These are phyloP conservation scores for Sebastes hubbsi DNA, from an alignment of 2,797 vertebrate genomes.

Conservation along the genomic window DNA sequence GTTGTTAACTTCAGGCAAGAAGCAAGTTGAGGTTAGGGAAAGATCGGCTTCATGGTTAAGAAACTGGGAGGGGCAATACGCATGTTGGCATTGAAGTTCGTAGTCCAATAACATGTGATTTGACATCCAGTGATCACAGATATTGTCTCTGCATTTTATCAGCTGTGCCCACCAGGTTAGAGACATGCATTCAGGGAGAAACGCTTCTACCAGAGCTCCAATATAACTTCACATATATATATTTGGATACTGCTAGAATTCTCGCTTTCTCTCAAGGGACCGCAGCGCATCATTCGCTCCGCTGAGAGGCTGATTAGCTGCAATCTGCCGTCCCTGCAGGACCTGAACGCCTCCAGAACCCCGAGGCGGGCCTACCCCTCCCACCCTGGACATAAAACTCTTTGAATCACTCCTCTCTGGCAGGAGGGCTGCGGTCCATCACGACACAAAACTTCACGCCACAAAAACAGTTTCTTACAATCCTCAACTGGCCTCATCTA, in stretches of 20 bases:
- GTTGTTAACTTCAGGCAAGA: neutral
- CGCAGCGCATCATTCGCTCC: neutral
- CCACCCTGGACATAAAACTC: neutral
- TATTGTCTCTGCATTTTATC: neutral
- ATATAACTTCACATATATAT: neutral
- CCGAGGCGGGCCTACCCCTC: neutral
- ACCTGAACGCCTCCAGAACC: neutral
- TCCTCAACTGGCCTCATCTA: no score
- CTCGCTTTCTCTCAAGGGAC: neutral
- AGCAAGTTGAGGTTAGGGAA: neutral
- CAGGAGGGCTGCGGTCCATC: neutral
- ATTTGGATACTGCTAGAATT: neutral
- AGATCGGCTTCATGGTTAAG: neutral
- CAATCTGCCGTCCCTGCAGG: neutral
- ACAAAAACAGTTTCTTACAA: no score
- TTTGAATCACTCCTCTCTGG: neutral
- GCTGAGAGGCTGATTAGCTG: neutral
- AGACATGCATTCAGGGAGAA: neutral
- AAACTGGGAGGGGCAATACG: neutral
- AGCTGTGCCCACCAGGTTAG: neutral
- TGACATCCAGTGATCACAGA: neutral
- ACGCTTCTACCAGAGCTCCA: fast-evolving
- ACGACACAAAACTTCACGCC: neutral
- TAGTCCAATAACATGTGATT: neutral
- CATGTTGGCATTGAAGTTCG: neutral